Evolutionary conservation across 2,888 invertebrate species (phyloP).

Genomic region (Reticulitermes lucifugus): DNA sequence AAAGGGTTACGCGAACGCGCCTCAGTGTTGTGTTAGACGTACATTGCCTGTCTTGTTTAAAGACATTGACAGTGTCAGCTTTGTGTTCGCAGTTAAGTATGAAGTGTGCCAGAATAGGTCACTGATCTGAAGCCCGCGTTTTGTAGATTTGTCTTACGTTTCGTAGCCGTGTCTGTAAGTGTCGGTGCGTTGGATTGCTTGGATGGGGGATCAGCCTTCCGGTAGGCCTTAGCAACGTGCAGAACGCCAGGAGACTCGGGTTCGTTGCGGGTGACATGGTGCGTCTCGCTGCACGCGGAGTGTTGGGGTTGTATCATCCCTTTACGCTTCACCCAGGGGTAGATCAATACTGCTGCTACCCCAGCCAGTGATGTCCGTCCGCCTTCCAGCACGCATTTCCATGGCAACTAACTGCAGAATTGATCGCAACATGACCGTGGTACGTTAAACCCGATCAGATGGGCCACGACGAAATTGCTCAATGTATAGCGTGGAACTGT

Average conservation of each 20-base stretch:
- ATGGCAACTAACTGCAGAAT: not conserved
- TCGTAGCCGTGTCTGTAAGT: too few species aligned
- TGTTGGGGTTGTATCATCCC: slow-evolving; percentile 10
- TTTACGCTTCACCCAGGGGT: slow-evolving; percentile 6
- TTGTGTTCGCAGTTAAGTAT: too few species aligned
- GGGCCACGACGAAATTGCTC: not conserved
- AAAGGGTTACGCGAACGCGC: too few species aligned
- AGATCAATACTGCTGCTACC: slow-evolving; percentile 16
- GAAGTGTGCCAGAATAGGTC: too few species aligned
- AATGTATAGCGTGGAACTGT: too few species aligned
- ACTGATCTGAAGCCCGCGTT: too few species aligned
- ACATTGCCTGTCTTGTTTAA: too few species aligned
- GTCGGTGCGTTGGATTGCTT: too few species aligned
- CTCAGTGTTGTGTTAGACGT: too few species aligned
- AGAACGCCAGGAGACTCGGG: not conserved
- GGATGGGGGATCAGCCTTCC: too few species aligned
- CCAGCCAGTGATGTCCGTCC: not conserved
- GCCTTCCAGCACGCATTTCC: not conserved
- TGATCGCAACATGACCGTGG: not conserved
- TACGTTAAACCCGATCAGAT: not conserved
- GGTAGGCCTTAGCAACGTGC: not conserved
- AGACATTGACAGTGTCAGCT: too few species aligned
- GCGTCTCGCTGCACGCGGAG: not conserved
- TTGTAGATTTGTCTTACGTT: too few species aligned
- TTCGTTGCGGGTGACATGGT: not conserved